Conservation (phyloP, 2,797 vertebrate genomes). For the Semaprochilodus insignis region DNA sequence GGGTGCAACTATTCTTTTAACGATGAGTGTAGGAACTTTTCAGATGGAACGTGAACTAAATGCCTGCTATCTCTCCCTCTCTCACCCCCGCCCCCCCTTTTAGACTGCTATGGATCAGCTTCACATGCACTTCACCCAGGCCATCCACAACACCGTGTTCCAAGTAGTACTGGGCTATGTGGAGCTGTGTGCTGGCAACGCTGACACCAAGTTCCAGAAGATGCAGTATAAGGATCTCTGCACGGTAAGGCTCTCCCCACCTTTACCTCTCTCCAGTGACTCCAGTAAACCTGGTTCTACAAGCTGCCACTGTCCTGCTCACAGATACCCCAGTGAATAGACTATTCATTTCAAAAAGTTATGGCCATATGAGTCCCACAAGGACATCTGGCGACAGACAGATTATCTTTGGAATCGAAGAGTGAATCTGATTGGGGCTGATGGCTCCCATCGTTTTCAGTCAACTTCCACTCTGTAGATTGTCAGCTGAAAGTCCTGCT, state of each 20-base stretch:
- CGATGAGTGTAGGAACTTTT: background rate
- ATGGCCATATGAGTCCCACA: background rate
- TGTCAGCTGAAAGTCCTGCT: too few species aligned
- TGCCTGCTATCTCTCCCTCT: background rate
- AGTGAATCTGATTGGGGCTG: background rate
- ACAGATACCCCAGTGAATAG: too few species aligned
- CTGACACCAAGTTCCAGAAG: constrained; percentile 99
- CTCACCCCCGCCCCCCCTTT: too few species aligned
- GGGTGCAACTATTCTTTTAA: too few species aligned
- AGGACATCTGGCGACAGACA: background rate
- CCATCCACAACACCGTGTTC: constrained; percentile 98
- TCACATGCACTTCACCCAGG: constrained; percentile 99
- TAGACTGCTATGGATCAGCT: constrained; percentile 99
- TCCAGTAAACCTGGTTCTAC: background rate
- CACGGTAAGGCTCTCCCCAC: constrained; percentile 77
- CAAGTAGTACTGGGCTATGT: constrained; percentile 98
- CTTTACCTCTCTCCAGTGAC: background rate
- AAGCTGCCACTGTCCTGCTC: background rate
- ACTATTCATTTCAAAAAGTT: background rate
- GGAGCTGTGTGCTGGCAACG: constrained; percentile 95
- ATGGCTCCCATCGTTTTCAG: background rate
- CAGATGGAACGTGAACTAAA: background rate
- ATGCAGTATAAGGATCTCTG: constrained; percentile 98
- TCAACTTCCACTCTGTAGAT: too few species aligned
- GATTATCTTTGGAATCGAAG: background rate